Evolutionary conservation across 2,797 vertebrate genomes (phyloP).

Genomic region (Eulemur albifrons): DNA sequence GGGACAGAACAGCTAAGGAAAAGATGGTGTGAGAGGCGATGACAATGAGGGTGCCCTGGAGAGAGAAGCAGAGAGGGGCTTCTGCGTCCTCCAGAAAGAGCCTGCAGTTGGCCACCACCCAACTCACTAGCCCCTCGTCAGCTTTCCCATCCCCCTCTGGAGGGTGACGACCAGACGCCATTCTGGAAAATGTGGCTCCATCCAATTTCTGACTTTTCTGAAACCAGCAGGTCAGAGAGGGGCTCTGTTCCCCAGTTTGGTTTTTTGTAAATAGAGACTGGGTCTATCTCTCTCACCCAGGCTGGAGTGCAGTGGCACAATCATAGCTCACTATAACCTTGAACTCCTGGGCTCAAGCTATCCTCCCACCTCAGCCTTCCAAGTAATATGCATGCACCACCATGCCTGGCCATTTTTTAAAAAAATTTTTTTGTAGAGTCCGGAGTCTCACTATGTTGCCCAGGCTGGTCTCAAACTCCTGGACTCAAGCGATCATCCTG

Average conservation of each 20-base stretch:
- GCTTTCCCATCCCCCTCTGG: neutral
- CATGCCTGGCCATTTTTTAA: neutral
- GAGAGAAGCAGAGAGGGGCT: neutral
- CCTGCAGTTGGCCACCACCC: neutral
- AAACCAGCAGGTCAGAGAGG: neutral
- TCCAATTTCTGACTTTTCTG: neutral
- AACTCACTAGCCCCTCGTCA: neutral
- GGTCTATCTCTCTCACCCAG: neutral
- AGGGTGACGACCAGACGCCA: neutral
- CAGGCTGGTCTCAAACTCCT: neutral
- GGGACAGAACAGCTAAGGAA: neutral
- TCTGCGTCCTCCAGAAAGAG: neutral
- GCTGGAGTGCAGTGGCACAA: neutral
- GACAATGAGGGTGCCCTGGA: fast-evolving
- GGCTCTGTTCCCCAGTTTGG: neutral
- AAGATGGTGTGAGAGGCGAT: neutral
- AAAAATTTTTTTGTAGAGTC: neutral
- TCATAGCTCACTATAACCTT: neutral
- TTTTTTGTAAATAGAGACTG: neutral
- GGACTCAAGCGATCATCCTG: neutral
- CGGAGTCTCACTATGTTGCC: neutral
- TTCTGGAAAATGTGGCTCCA: neutral
- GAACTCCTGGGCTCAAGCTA: neutral
- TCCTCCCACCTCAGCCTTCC: neutral
- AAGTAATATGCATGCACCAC: neutral